Evolutionary conservation across 2,797 vertebrate species (phyloP).

Genomic region (Tachyglossus aculeatus): DNA sequence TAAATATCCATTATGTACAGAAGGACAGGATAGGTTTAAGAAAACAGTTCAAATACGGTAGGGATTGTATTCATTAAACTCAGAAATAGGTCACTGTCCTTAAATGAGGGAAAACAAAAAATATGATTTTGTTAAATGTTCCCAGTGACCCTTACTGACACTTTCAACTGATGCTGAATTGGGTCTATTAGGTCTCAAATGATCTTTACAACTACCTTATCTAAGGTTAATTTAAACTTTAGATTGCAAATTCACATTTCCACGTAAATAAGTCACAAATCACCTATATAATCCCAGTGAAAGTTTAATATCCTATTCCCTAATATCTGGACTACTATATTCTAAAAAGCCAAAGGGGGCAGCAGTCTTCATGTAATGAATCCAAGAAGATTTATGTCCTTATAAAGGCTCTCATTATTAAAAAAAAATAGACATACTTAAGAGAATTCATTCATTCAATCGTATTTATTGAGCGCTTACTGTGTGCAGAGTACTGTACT

Average conservation of each 20-base stretch:
- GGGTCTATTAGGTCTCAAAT: background rate
- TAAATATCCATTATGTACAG: background rate
- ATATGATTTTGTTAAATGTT: background rate
- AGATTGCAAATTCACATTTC: background rate
- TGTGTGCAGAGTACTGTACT: too few species aligned
- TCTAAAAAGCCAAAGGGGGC: background rate
- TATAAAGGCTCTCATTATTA: background rate
- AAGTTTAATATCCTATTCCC: background rate
- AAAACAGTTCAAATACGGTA: too few species aligned
- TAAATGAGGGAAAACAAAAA: background rate
- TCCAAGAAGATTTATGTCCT: background rate
- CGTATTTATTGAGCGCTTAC: too few species aligned
- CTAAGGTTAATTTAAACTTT: background rate
- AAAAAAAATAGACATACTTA: background rate
- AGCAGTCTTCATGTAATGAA: slow-evolving; percentile 13
- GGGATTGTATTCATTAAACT: background rate
- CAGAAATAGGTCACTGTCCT: background rate
- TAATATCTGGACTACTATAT: background rate
- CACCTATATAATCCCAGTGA: background rate
- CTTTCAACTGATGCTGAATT: background rate
- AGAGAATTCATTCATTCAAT: background rate
- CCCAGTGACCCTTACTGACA: background rate
- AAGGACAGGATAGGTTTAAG: too few species aligned
- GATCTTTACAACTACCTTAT: background rate
- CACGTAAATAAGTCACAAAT: background rate